Base-by-base conservation (phyloP, 2,797 vertebrate genomes). In the Heliangelus exortis region DNA sequence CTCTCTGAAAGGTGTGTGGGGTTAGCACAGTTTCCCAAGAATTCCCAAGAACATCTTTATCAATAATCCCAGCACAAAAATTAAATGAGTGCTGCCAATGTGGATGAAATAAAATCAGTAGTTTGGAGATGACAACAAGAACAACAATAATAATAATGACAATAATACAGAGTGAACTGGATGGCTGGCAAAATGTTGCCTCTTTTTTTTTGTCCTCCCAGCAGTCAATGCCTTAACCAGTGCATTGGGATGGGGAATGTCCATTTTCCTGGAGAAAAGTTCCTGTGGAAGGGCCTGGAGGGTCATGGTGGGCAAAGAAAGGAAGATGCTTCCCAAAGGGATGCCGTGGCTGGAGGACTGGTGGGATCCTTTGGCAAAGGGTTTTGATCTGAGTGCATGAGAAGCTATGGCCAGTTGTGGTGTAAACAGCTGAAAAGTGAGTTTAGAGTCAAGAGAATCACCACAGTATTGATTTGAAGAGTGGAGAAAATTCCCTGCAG, bases 381-480 rank as follows among this genome's bases (percentile, higher is more conserved):
- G 20, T 29, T 67, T 83, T 87, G 39, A 25, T 58, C n/a, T 6
- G 39, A 87, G 15, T 54, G 33, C 21, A 10, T 33, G 29, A 61
- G 58, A 57, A 69, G 36, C 15, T 50, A 2, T 58, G 65, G 50
- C 31, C 34, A 8, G 36, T 31, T 55, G 21, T 72, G 80, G 50
- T 86, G 76, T 86, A 54, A 81, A 7, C 17, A 75, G 66, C 74
- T 78, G 85, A 51, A 75, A 86, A 51, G 58, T 62, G 29, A 45
- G 43, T 72, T 94, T 91, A 74, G 47, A 95, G 71, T 74, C 18
- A 26, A 91, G 80, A 65, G 93, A 94, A 92, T 84, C 93, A 61
- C 88, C 80, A 74, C 80, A 90, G 33, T 88, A 93, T 92, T 89
- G 83, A 96, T 95, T 91, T 86, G 85, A 90, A 66, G 67, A 91